Evolutionary conservation across 2,797 vertebrate genomes (phyloP), one percentile per base, ranked within the genome.

Genomic region (Crax fasciolata): DNA sequence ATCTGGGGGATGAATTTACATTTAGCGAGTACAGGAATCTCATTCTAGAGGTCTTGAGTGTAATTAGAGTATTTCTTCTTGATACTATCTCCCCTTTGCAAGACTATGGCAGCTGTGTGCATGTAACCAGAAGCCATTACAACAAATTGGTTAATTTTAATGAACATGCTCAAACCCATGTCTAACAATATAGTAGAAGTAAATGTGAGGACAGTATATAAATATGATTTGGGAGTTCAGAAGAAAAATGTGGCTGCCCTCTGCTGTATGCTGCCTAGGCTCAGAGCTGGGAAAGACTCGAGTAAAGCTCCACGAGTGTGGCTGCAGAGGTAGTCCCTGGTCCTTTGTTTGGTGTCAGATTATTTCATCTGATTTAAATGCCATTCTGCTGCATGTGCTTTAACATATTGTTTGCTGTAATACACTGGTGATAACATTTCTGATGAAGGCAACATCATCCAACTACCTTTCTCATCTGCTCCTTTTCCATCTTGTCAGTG

Each of bases 141-240:
- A 96, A 84, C 87, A 94, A 84, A 86, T 9, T 92, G 73, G 94
- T 88, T 96, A 66, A 94, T 96, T 95, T 94, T 91, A 84, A 87
- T 52, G 54, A 93, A 89, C 8, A 1, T 11, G 38, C n/a, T 71
- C 59, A 35, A 48, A n/a, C 49, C 23, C 11, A 16, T 4, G 5
- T 62, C 65, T 61, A 78, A 46, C 58, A 41, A 13, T 10, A 55
- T 6, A 63, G 48, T 2, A 10, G 13, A 30, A 1, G 3, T 4
- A 38, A 63, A 7, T 6, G 12, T 8, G 61, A 79, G 80, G 74
- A 48, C 61, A 77, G 63, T 2, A 10, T 18, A 27, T 0, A 5
- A 1, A 63, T 46, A 38, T 0, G 8, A 48, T 4, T 86, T 16
- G 25, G 14, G 71, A 67, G 51, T 59, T 79, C 46, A 75, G 38